Conservation (phyloP, 2,113 vertebrate species). For the Platycercus adscitus region DNA sequence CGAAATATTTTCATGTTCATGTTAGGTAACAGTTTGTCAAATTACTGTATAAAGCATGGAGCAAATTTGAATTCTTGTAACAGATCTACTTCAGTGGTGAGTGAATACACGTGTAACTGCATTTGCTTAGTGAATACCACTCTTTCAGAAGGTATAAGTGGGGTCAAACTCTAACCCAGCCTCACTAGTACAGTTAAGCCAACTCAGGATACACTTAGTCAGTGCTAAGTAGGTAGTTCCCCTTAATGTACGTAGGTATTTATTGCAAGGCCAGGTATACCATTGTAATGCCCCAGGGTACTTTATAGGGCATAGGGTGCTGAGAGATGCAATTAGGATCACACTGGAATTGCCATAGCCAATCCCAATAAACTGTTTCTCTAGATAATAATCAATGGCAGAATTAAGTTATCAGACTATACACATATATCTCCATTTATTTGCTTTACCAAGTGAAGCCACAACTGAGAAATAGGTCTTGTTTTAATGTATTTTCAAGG, state of each 20-base stretch:
- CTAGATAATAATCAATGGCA: neutral
- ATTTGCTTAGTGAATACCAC: neutral
- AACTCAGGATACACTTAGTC: neutral
- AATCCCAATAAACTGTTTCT: neutral
- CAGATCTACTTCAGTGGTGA: neutral
- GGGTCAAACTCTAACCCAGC: neutral
- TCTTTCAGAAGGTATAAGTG: neutral
- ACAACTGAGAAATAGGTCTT: neutral
- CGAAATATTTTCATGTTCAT: neutral
- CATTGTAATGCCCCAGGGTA: neutral
- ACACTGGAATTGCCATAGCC: neutral
- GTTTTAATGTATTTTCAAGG: neutral
- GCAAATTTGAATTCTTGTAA: conserved; percentile 49
- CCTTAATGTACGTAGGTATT: neutral
- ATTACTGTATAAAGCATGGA: conserved; percentile 30
- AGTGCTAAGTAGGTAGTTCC: neutral
- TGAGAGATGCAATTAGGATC: neutral
- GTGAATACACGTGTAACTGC: neutral
- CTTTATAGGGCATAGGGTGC: neutral
- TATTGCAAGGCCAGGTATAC: neutral
- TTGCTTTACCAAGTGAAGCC: neutral
- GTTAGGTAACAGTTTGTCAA: conserved; percentile 33
- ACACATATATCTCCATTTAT: neutral
- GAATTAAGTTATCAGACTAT: neutral
- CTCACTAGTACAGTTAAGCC: neutral